Conservation (phyloP, 2,888 invertebrate genomes). For the Auanema freiburgensis region DNA sequence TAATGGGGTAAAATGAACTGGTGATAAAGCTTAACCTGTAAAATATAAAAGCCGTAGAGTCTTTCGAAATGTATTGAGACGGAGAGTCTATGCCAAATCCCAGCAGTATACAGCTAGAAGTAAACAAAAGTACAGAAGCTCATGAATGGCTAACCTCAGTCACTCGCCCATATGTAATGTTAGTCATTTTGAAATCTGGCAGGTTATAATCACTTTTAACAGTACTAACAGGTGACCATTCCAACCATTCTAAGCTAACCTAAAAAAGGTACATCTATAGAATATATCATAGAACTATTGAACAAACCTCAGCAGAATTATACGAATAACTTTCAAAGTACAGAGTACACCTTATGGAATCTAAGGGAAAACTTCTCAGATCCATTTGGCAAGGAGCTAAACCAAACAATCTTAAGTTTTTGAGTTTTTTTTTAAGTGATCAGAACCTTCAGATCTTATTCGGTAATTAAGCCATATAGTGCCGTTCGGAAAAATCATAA, state of each 20-base stretch:
- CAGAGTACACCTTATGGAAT: conserved; percentile 54
- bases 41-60: conserved; percentile 62
- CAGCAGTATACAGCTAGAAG: conserved; percentile 58
- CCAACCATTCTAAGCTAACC: conserved; percentile 59
- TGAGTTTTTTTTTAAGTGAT: neutral
- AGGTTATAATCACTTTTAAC: conserved; percentile 57
- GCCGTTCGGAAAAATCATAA: conserved; percentile 63
- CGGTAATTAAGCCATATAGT: conserved; percentile 63
- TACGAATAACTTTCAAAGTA: conserved; percentile 61
- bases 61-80: conserved; percentile 60
- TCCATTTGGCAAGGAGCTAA: conserved; percentile 56
- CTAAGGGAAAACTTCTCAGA: conserved; percentile 56
- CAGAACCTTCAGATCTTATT: conserved; percentile 53
- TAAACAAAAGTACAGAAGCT: conserved; percentile 9
- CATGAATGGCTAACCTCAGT: conserved; percentile 36
- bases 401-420: neutral
- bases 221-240: conserved; percentile 59
- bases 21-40: conserved; percentile 37
- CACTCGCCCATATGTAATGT: conserved; percentile 54
- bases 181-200: conserved; percentile 60
- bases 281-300: neutral
- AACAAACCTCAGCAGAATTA: conserved; percentile 57
- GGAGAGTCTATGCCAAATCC: conserved; percentile 61
- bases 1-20: too few species aligned
- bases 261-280: conserved; percentile 12